phyloP scores from a whole-genome alignment of 1,140 invertebrate genomes.

The Bradynema listronoti region DNA sequence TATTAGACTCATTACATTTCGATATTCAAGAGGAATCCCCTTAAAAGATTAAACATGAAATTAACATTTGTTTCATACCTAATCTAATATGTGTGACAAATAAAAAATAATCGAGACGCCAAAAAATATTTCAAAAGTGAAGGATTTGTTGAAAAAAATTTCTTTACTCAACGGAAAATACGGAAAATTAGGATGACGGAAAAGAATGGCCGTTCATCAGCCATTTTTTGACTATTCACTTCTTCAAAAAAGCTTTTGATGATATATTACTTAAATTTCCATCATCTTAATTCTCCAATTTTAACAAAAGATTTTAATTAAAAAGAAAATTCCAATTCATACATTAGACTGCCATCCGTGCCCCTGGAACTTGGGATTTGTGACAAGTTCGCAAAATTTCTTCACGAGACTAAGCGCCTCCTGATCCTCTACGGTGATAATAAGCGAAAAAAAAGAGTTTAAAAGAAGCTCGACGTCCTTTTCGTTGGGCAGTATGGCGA shows the following conservation, averaged over 20 bases:
- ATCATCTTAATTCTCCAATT: background rate
- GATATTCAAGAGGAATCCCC: no score
- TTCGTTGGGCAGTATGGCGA: constrained; percentile 23
- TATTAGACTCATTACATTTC: no score
- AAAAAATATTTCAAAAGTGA: no score
- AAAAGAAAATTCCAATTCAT: constrained; percentile 11
- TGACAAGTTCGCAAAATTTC: constrained; percentile 25
- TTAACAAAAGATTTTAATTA: background rate
- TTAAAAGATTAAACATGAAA: no score
- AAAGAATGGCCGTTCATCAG: no score
- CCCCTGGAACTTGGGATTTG: constrained; percentile 20
- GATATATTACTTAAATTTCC: background rate
- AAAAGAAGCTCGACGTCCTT: constrained; percentile 41
- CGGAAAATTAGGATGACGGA: no score
- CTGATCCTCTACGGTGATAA: constrained; percentile 29
- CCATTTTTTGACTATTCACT: background rate
- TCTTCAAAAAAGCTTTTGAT: background rate
- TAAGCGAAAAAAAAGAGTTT: constrained; percentile 35
- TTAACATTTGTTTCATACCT: no score
- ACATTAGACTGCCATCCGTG: constrained; percentile 38
- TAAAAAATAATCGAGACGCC: no score
- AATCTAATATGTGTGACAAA: no score
- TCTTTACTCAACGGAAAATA: no score
- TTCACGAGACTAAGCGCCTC: constrained; percentile 28
- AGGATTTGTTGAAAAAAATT: no score